phyloP scores from a whole-genome alignment of 1,140 invertebrate species.

The Sesamia nonagrioides region DNA sequence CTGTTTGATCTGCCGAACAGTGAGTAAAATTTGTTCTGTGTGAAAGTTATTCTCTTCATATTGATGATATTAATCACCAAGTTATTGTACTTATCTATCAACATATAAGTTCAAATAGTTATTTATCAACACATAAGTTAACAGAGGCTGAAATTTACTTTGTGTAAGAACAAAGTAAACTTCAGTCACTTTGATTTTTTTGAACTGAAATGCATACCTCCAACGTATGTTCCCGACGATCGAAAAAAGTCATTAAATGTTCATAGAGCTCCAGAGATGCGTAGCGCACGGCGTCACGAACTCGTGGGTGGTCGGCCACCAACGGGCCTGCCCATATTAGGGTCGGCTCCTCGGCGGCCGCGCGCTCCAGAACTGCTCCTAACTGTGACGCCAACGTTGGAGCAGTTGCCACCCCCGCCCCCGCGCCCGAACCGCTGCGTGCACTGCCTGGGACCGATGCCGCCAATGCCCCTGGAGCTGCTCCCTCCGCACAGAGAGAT shows the following conservation, averaged over 20 bases:
- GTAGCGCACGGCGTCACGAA: slow-evolving; percentile 94
- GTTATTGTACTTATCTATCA: too few relatives aligned
- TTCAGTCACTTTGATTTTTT: too few relatives aligned
- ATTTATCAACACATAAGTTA: too few relatives aligned
- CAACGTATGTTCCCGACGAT: slow-evolving; percentile 95
- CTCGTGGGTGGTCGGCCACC: slow-evolving; percentile 89
- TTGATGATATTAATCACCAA: too few relatives aligned
- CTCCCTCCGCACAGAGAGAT: slow-evolving; percentile 73
- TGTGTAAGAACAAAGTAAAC: too few relatives aligned
- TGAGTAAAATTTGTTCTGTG: too few relatives aligned
- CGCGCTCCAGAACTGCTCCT: slow-evolving; percentile 72
- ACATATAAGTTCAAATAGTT: too few relatives aligned
- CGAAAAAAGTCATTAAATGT: slow-evolving; percentile 97
- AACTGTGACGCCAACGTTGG: slow-evolving; percentile 87
- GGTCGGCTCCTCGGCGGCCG: slow-evolving; percentile 89
- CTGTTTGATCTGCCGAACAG: too few relatives aligned
- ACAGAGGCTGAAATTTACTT: too few relatives aligned
- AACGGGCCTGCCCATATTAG: slow-evolving; percentile 92
- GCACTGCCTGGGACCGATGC: slow-evolving; percentile 64
- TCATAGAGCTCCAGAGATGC: slow-evolving; percentile 98
- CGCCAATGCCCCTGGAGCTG: slow-evolving; percentile 59
- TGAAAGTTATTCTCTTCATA: too few relatives aligned
- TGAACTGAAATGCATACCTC: slow-evolving; percentile 90
- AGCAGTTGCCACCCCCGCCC: slow-evolving; percentile 89
- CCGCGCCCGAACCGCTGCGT: slow-evolving; percentile 74